These are phyloP conservation scores for Cenopis cana DNA, from an alignment of 2,888 invertebrate species.

Conservation along the genomic window DNA sequence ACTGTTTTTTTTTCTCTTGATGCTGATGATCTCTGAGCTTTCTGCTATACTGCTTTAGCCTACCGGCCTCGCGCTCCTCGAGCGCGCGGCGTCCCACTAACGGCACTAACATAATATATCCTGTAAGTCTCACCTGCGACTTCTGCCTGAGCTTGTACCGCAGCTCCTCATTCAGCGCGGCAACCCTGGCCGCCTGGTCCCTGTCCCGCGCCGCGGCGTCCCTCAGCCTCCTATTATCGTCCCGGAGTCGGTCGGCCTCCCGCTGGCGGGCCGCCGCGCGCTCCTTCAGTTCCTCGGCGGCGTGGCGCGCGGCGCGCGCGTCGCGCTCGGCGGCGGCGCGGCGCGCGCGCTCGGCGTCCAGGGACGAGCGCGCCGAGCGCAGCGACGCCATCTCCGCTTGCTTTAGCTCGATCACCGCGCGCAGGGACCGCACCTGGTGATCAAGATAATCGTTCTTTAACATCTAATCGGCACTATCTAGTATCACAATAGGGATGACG, in stretches of 20 bases:
- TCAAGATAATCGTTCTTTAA: background rate
- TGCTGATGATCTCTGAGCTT: no score
- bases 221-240: conserved; percentile 89
- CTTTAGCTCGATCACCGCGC: conserved; percentile 94
- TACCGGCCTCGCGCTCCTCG: no score
- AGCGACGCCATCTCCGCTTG: conserved; percentile 93
- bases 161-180: conserved; percentile 94
- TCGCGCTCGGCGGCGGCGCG: conserved; percentile 90
- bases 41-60: no score
- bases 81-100: no score
- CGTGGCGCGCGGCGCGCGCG: conserved; percentile 91
- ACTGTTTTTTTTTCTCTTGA: no score
- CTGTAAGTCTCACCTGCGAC: conserved; percentile 88
- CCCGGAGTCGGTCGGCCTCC: conserved; percentile 86
- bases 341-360: conserved; percentile 90
- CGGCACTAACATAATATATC: no score
- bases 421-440: conserved; percentile 87
- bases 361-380: conserved; percentile 88
- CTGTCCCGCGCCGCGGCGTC: conserved; percentile 91
- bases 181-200: conserved; percentile 91
- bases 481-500: no score
- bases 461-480: no score
- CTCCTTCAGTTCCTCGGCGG: conserved; percentile 95
- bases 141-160: conserved; percentile 94
- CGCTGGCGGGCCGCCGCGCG: conserved; percentile 89